A percentile compares a stretch with the other conserved stretches of the same genome.
Conservation (phyloP, 2,888 invertebrate genomes). For the Cantharis nigra region DNA sequence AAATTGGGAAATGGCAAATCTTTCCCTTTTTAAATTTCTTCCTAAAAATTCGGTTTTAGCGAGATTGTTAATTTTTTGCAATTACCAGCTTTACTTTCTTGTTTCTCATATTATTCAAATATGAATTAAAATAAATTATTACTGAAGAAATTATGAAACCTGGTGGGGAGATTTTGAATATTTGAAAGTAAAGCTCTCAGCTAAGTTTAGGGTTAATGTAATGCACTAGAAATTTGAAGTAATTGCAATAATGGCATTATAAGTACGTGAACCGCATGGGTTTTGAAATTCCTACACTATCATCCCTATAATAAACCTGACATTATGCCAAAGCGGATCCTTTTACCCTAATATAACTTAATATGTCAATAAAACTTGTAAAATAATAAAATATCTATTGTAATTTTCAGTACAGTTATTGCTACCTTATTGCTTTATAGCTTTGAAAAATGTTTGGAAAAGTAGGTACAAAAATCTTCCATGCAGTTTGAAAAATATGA, state of each 20-base stretch:
- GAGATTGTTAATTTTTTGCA: too few relatives aligned
- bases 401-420: constrained; percentile 7
- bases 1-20: not conserved
- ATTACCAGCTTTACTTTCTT: too few relatives aligned
- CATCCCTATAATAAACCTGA: constrained; percentile 15
- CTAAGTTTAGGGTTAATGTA: not conserved
- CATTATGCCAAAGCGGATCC: constrained; percentile 14
- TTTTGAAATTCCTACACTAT: constrained; percentile 12
- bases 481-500: not conserved
- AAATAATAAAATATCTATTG: constrained; percentile 27
- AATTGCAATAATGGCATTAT: not conserved
- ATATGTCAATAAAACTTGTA: constrained; percentile 22
- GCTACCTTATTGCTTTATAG: constrained; percentile 16
- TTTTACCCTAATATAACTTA: constrained; percentile 22
- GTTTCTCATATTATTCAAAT: not conserved
- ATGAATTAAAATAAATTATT: not conserved
- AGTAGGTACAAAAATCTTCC: not conserved
- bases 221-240: not conserved
- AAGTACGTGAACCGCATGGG: constrained; percentile 2
- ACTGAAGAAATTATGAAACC: not conserved
- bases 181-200: not conserved
- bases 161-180: not conserved
- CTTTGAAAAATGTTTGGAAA: not conserved
- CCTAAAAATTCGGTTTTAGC: too few relatives aligned
- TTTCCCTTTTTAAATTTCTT: not conserved